Base-by-base conservation (phyloP, 2,797 vertebrate species). In the Acanthurus leucopareius region DNA sequence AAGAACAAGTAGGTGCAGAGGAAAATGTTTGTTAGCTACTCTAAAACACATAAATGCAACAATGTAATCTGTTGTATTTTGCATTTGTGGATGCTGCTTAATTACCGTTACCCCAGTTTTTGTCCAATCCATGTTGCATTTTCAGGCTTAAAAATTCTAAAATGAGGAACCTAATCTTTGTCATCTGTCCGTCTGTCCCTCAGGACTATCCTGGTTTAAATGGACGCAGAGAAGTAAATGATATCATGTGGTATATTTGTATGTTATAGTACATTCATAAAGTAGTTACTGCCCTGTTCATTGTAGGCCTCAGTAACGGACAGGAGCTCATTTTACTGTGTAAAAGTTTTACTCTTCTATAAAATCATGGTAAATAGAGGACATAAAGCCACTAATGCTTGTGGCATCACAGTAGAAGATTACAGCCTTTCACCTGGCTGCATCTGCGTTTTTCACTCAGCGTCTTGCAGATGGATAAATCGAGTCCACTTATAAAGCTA, bases 401-500 rank as follows among this genome's bases (percentile, higher is more conserved):
- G 28, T 32, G 28, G 25, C 25, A 25, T 25, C 25, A 25, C 25
- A 25, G 25, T 25, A 25, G 28, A 32, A 32, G 28, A 32, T 32
- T 32, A 32, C 28, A 32, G 28, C 28, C 2, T 22, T 25, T 70
- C 62, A 48, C 22, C 54, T 52, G 54, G 56, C 51, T 52, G 67
- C 38, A 11, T 42, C n/a, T 25, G 28, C 28, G 4, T 22, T 16
- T 1, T 48, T 71, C 19, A 40, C 32, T 38, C 16, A 53, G 17
- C 45, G 48, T 54, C 35, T 49, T 16, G 32, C 47, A 13, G 14
- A 56, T n/a, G 16, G 60, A 62, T 16, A 53, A 42, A 40, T 13
- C 7, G 45, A 73, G 80, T 13, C 7, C n/a, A 9, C 17, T 49
- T 45, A 52, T 11, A 56, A 17, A 65, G 28, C 49, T 63, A 7